These are phyloP conservation scores for Corticium candelabrum DNA, from an alignment of 37 sponge, comb jelly and placozoan genomes.

Conservation along the genomic window DNA sequence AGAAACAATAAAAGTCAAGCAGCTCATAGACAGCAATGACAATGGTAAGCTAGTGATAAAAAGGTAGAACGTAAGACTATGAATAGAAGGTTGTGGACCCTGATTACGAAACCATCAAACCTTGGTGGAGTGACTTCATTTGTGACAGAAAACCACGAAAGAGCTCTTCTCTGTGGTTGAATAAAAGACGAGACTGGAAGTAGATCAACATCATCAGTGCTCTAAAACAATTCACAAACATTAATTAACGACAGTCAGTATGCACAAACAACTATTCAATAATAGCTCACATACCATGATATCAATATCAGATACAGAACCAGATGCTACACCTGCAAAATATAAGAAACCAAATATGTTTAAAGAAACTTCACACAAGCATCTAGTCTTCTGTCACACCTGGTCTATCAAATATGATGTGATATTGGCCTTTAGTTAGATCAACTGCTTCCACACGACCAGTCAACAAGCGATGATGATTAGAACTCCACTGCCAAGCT, in stretches of 20 bases:
- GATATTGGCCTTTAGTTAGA: conserved; percentile 47
- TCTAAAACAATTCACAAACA: not conserved
- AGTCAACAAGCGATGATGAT: conserved; percentile 50
- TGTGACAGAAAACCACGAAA: not conserved
- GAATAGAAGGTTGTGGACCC: too few relatives aligned
- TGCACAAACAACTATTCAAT: too few relatives aligned
- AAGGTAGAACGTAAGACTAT: too few relatives aligned
- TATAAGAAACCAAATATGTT: not conserved
- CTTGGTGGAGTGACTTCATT: not conserved
- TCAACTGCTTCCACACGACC: conserved; percentile 83
- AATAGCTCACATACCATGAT: conserved; percentile 49
- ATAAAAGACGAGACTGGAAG: not conserved
- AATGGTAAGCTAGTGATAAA: too few relatives aligned
- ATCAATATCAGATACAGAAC: conserved; percentile 55
- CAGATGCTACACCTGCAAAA: conserved; percentile 50
- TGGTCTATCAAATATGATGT: conserved; percentile 77
- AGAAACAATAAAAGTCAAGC: too few relatives aligned
- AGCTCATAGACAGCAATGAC: too few relatives aligned
- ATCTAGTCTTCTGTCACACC: conserved; percentile 12
- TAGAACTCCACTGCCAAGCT: conserved; percentile 41
- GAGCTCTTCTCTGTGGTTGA: not conserved
- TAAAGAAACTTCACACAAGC: not conserved
- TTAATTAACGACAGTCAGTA: too few relatives aligned
- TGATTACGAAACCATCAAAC: too few relatives aligned
- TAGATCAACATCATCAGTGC: not conserved